Evolutionary conservation across 2,797 vertebrate genomes (phyloP).

Genomic region (Buphagus erythrorhynchus): DNA sequence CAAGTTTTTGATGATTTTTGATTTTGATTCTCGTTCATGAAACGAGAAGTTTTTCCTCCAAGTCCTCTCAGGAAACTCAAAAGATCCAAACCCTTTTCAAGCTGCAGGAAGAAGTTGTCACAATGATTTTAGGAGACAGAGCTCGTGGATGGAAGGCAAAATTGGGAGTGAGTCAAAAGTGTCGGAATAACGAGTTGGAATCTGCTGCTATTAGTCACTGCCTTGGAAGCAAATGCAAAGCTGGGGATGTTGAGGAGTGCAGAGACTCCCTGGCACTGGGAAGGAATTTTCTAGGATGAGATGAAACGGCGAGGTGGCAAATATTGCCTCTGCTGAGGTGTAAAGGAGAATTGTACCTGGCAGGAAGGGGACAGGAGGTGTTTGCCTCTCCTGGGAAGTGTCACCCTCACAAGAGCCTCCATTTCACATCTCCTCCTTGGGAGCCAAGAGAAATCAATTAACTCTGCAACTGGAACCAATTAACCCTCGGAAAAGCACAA

Average conservation of each 20-base stretch:
- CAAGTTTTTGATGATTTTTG: background rate
- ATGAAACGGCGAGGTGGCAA: background rate
- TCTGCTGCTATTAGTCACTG: background rate
- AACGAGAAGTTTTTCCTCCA: background rate
- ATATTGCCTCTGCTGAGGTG: background rate
- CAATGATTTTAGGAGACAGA: background rate
- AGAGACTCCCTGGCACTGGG: background rate
- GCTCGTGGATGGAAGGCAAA: background rate
- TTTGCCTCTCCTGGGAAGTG: background rate
- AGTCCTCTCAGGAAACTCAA: background rate
- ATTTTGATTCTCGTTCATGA: background rate
- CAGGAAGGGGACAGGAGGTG: background rate
- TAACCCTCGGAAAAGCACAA: background rate
- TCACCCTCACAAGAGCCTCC: background rate
- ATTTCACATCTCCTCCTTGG: slow-evolving; percentile 28
- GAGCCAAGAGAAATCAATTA: slow-evolving; percentile 34
- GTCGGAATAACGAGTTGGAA: background rate
- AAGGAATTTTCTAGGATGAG: background rate
- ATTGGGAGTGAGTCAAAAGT: background rate
- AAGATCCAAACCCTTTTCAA: background rate
- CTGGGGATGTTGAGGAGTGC: background rate
- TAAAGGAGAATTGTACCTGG: background rate
- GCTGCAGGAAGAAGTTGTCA: background rate
- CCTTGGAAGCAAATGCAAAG: background rate
- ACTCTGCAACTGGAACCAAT: slow-evolving; percentile 19